phyloP scores from a whole-genome alignment of 2,797 vertebrate species.

The Paramormyrops hopkinsi region DNA sequence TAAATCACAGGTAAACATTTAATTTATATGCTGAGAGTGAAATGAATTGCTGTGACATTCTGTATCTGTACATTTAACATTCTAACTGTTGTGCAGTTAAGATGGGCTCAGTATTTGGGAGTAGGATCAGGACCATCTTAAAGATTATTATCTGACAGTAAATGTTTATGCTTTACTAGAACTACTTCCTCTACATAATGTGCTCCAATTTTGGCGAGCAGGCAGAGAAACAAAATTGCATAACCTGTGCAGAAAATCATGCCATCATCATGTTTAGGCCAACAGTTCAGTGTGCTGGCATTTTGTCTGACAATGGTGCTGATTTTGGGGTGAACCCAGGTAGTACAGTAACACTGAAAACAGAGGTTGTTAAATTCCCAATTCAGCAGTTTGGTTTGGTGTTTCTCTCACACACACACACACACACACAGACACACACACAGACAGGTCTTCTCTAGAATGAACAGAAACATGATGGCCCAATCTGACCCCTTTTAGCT shows the following conservation, averaged over 20 bases:
- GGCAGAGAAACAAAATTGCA: slow-evolving; percentile 2
- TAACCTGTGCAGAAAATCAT: slow-evolving; percentile 9
- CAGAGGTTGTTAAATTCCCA: neutral
- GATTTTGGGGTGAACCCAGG: neutral
- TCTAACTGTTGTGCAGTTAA: neutral
- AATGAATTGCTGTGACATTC: neutral
- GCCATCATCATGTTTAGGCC: neutral
- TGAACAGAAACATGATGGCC: neutral
- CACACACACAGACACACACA: neutral
- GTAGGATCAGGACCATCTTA: neutral
- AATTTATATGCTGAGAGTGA: neutral
- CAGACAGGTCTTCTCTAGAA: neutral
- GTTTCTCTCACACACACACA: neutral
- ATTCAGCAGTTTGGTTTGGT: slow-evolving; percentile 1
- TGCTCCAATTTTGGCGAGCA: neutral
- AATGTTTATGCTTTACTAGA: neutral
- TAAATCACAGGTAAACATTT: neutral
- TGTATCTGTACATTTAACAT: neutral
- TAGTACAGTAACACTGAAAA: neutral
- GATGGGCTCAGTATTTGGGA: neutral
- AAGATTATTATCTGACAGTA: neutral
- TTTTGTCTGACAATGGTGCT: neutral
- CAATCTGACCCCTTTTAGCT: neutral
- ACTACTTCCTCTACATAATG: neutral
- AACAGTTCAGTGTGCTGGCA: neutral